Evolutionary conservation across 2,113 vertebrate genomes (phyloP), one percentile per base, ranked within the genome.

Genomic region (Phrynosoma blainvillii): DNA sequence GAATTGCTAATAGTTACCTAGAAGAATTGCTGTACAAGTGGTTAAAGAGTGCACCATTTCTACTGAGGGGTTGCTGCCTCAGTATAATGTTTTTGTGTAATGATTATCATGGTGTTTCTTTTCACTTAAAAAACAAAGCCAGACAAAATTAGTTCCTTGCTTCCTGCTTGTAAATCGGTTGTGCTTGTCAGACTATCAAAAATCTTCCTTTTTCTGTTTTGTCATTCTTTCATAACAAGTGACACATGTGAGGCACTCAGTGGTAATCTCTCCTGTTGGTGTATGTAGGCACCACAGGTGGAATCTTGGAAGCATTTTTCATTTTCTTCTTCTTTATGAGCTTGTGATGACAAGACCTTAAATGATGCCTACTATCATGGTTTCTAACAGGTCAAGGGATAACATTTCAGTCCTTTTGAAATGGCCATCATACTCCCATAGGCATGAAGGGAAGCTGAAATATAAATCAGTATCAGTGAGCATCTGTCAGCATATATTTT

Each of bases 401-500:
- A 80, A 40, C 5, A 66, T 13, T 18, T 18, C 89, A 89, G 91
- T 78, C 65, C 56, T 89, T 91, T 91, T 90, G 78, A 75, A 90
- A 79, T 87, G 74, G 77, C 0, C 83, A 62, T 40, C 73, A 70
- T 87, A 2, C 85, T 85, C 76, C 85, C 62, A 76, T 66, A 89
- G 68, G 56, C 85, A 87, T 80, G 21, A 85, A 32, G 66, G 0
- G 0, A 0, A 85, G 54, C 23, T 68, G 85, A 89, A 84, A 16
- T 40, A 56, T 84, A 89, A 90, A 82, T 88, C 89, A 91, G 36
- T 84, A 79, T 8, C 5, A 18, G 47, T 77, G 47, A 47, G 47
- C 47, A 80, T 80, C 47, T 70, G n/a, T 82, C 90, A 87, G 87
- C 87, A 80, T 91, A 88, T 89, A 93, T 93, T 90, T 75, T 78